Conservation (phyloP, 2,888 invertebrate genomes). For the Volucella bombylans region DNA sequence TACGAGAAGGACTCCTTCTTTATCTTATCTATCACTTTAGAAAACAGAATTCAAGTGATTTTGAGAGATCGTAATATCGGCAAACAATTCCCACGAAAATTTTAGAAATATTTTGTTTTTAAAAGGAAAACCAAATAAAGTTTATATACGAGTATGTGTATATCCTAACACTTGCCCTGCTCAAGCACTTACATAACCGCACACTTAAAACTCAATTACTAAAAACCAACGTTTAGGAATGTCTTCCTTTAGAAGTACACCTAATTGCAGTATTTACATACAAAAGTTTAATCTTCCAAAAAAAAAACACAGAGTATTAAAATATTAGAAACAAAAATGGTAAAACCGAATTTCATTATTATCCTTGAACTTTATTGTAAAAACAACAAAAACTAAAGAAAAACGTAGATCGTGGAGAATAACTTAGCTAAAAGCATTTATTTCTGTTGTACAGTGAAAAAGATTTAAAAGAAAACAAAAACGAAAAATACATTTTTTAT, state of each 20-base stretch:
- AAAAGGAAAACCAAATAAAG: too few species aligned
- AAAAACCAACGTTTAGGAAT: neutral
- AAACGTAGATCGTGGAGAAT: neutral
- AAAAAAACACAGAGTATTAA: conserved; percentile 15
- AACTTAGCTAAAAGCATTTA: conserved; percentile 41
- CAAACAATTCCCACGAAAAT: too few species aligned
- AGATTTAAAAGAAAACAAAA: neutral
- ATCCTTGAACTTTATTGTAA: conserved; percentile 28
- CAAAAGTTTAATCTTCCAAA: conserved; percentile 37
- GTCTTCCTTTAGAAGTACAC: neutral
- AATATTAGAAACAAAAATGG: conserved; percentile 5
- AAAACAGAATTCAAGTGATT: too few species aligned
- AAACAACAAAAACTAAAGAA: conserved; percentile 14
- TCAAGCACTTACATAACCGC: too few species aligned
- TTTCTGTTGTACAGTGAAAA: conserved; percentile 50
- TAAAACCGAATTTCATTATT: conserved; percentile 47
- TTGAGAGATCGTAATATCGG: too few species aligned
- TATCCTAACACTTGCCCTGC: too few species aligned
- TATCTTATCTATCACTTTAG: too few species aligned
- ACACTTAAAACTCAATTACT: too few species aligned
- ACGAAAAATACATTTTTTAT: conserved; percentile 36
- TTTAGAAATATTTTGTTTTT: too few species aligned
- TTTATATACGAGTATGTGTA: too few species aligned
- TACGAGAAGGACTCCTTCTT: too few species aligned
- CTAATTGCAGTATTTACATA: neutral